A percentile compares a stretch with the other conserved stretches of the same genome.
Conservation (phyloP, 1,140 invertebrate species). For the Drosophila orena region DNA sequence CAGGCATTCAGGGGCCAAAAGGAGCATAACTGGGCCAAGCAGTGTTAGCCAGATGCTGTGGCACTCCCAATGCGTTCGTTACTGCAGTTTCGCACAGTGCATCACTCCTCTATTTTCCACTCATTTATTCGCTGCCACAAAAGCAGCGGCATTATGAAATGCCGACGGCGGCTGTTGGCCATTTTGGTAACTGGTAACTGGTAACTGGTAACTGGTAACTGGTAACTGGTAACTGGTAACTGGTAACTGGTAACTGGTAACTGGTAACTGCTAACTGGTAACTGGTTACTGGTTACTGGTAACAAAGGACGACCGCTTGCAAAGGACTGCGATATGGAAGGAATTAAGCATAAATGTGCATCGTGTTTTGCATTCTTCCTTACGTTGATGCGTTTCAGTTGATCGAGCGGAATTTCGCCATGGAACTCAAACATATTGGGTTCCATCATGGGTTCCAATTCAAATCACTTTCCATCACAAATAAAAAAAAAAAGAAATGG, state of each 20-base stretch:
- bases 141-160: constrained; percentile 68
- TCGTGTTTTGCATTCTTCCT: neutral
- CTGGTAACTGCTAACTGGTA: constrained; percentile 38
- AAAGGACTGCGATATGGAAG: constrained; percentile 17
- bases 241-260: constrained; percentile 26
- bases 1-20: no score
- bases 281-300: neutral
- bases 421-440: no score
- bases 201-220: neutral
- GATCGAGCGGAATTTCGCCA: neutral
- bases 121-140: constrained; percentile 21
- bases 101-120: constrained; percentile 1
- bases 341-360: constrained; percentile 11
- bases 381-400: neutral
- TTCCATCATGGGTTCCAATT: no score
- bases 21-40: no score
- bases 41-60: no score
- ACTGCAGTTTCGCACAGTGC: neutral
- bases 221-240: constrained; percentile 32
- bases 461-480: no score
- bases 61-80: no score
- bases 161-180: constrained; percentile 54
- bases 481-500: neutral
- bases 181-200: constrained; percentile 51
- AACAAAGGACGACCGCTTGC: constrained; percentile 20